phyloP scores from a whole-genome alignment of 2,113 vertebrate genomes.

The Thermophis baileyi region DNA sequence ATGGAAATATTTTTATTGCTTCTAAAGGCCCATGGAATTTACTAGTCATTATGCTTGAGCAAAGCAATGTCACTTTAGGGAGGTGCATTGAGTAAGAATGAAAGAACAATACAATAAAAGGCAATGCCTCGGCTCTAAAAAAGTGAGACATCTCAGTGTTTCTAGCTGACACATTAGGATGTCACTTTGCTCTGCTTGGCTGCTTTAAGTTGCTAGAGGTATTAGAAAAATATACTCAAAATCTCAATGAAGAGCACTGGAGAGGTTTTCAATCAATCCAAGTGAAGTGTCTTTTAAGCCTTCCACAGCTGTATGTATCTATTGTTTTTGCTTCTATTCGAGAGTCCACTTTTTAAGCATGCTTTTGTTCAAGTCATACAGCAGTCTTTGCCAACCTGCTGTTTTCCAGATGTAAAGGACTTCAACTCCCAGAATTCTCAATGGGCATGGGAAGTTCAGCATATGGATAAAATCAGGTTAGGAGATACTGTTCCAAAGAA shows the following conservation, averaged over 20 bases:
- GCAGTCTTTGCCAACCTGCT: neutral
- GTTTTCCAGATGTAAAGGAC: neutral
- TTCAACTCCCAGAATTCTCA: neutral
- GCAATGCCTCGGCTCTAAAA: neutral
- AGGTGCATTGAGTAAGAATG: neutral
- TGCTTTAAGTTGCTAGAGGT: neutral
- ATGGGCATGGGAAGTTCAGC: neutral
- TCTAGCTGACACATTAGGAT: neutral
- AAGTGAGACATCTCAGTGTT: neutral
- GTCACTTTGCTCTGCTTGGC: neutral
- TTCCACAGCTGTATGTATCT: neutral
- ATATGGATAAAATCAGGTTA: neutral
- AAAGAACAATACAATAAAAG: neutral
- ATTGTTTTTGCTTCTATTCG: neutral
- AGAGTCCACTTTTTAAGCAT: neutral
- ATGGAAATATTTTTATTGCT: neutral
- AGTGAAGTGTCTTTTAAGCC: neutral
- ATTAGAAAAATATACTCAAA: neutral
- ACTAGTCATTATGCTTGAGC: neutral
- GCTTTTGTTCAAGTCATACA: neutral
- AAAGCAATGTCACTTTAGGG: neutral
- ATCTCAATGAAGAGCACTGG: neutral
- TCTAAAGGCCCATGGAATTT: neutral
- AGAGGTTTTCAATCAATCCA: neutral
- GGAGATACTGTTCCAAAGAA: neutral